Conservation (phyloP, 2,797 vertebrate genomes). For the Sebastes goodei region DNA sequence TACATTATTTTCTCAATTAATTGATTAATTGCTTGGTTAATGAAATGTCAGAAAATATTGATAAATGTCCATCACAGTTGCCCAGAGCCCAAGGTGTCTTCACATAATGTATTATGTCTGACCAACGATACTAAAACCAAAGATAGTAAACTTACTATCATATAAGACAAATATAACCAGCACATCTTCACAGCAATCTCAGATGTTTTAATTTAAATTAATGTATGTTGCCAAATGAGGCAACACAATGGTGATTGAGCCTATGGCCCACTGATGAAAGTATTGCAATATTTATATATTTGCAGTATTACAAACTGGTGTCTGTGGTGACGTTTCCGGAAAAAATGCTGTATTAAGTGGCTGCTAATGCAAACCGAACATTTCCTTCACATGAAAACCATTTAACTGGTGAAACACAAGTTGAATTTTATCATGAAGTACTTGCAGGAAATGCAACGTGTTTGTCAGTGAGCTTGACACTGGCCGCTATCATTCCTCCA, state of each 20-base stretch:
- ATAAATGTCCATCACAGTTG: not conserved
- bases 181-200: not conserved
- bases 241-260: not conserved
- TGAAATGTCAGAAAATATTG: not conserved
- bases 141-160: not conserved
- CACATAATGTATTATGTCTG: not conserved
- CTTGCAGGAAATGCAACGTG: not conserved
- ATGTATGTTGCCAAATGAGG: not conserved
- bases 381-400: not conserved
- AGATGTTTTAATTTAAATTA: not conserved
- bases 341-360: not conserved
- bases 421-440: not conserved
- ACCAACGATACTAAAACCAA: not conserved
- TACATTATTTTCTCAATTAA: not conserved
- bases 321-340: accelerated
- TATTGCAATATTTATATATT: not conserved
- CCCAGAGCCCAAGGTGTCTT: not conserved
- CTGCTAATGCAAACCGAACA: not conserved
- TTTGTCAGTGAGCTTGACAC: not conserved
- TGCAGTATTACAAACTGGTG: not conserved
- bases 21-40: not conserved
- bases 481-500: not conserved
- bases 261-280: not conserved
- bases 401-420: not conserved
- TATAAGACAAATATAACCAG: not conserved